Evolutionary conservation across 2,113 vertebrate genomes (phyloP), one percentile per base, ranked within the genome.

Genomic region (Actinemys pallida): DNA sequence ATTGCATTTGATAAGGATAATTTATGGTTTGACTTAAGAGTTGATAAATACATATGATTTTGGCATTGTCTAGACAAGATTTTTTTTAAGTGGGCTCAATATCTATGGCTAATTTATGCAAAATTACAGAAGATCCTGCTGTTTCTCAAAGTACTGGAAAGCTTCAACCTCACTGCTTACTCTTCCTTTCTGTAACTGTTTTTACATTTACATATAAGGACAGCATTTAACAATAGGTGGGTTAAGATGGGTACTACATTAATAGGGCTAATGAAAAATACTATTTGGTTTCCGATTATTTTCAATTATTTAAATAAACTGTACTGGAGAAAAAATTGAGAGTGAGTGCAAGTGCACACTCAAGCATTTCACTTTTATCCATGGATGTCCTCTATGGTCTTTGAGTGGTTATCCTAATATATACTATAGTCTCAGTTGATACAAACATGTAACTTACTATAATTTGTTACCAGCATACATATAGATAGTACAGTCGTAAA

Each of bases 1-100:
- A n/a, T 65, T 65, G 31, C 31, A n/a, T 65, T 65, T 65, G 31
- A 35, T n/a, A 35, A 7, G 16, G 31, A n/a, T 65, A 35, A 17
- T n/a, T 65, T 65, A n/a, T 65, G 13, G 31, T 65, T 65, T 65
- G 62, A 65, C 62, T 17, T 35, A 65, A 65, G 14, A 65, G 31
- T 65, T 31, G 14, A 17, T 65, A n/a, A 65, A n/a, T 65, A 8
- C 62, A 65, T n/a, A 16, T 65, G 62, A 65, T 35, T 65, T 35
- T 35, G 14, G 31, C 31, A 65, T n/a, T 65, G 31, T 65, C 78
- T n/a, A 88, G 50, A 95, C 54, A 3, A 84, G 87, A 90, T 54
- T 39, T 6, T 5, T 82, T 53, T 83, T 76, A 72, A 27, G 0
- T 13, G 0, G 50, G 10, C 6, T 84, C 8, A 84, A 53, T 57